Evolutionary conservation across 2,113 vertebrate species (phyloP).

Genomic region (Pterophyllum scalare): DNA sequence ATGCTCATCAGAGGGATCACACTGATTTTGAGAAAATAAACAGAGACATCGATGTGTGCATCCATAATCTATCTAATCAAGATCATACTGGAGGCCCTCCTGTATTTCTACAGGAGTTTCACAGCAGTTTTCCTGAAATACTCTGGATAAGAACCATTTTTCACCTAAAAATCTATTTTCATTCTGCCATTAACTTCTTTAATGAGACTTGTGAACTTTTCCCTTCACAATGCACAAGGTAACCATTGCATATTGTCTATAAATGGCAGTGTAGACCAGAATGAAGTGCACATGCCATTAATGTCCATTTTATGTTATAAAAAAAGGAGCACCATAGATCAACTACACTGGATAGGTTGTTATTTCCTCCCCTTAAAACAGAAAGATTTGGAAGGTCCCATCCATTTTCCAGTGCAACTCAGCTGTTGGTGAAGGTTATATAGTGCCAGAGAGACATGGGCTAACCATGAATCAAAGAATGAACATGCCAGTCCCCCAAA

Average conservation of each 20-base stretch:
- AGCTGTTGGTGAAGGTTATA: slow-evolving; percentile 41
- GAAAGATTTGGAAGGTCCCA: slow-evolving; percentile 2
- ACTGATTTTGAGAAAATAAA: slow-evolving; percentile 1
- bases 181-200: neutral
- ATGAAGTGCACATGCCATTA: neutral
- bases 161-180: neutral
- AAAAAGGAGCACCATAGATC: neutral
- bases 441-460: slow-evolving; percentile 22
- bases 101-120: neutral
- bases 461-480: slow-evolving; percentile 59
- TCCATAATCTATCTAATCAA: neutral
- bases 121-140: neutral
- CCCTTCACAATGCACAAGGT: neutral
- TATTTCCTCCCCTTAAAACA: slow-evolving; percentile 8
- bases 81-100: neutral
- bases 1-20: neutral
- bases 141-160: neutral
- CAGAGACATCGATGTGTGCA: neutral
- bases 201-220: neutral
- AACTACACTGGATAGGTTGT: neutral
- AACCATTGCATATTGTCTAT: neutral
- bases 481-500: slow-evolving; percentile 37
- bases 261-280: neutral
- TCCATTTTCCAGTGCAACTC: slow-evolving; percentile 44
- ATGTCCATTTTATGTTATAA: neutral